Conservation (phyloP, 2,113 vertebrate genomes). For the Noturus placidus region DNA sequence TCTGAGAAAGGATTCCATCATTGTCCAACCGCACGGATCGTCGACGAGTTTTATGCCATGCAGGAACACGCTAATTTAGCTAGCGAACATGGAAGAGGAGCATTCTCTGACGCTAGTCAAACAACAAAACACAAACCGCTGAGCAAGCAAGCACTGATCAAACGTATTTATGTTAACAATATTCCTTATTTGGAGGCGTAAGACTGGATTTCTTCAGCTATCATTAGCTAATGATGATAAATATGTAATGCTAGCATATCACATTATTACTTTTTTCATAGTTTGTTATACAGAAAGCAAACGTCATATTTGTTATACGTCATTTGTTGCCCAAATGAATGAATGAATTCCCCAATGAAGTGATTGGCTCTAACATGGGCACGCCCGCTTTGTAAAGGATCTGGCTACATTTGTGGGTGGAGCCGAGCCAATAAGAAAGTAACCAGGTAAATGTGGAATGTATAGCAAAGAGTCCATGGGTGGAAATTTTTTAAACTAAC, state of each 20-base stretch:
- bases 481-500: not conserved
- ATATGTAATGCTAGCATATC: not conserved
- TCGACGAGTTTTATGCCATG: not conserved
- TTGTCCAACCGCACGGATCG: not conserved
- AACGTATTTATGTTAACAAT: not conserved
- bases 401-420: not conserved
- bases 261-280: not conserved
- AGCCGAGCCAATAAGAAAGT: not conserved
- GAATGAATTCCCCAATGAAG: not conserved
- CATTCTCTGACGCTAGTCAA: not conserved
- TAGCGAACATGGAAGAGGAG: not conserved
- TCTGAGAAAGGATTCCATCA: not conserved
- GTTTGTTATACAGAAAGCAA: not conserved
- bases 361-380: not conserved
- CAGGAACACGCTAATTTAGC: not conserved
- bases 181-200: not conserved
- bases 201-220: not conserved
- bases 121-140: not conserved
- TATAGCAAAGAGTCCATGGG: not conserved
- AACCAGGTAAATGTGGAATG: not conserved
- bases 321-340: not conserved
- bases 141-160: not conserved
- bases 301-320: not conserved
- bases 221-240: not conserved
- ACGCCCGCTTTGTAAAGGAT: not conserved